phyloP scores from a whole-genome alignment of 30 jellyfish, hydroid and myxozoan genomes.

The Aurelia aurita region DNA sequence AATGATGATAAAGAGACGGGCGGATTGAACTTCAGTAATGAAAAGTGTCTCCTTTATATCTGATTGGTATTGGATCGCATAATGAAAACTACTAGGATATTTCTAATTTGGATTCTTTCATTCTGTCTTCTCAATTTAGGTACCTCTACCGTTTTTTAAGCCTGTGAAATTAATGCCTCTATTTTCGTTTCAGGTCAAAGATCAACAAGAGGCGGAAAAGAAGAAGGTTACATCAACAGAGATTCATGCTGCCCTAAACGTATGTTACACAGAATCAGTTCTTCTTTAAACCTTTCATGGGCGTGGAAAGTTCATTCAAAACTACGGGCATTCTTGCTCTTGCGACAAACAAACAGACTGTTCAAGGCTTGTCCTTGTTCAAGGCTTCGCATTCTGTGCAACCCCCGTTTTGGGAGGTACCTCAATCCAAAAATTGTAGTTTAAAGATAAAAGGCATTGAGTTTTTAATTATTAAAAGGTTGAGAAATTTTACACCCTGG shows the following conservation, averaged over 20 bases:
- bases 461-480: no score
- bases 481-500: no score
- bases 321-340: background rate
- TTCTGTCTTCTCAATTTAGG: no score
- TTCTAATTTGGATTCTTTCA: background rate
- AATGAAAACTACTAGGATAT: no score
- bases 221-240: constrained; percentile 98
- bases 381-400: no score
- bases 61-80: background rate
- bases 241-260: constrained; percentile 81
- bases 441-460: no score
- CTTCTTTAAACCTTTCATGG: background rate
- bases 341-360: background rate
- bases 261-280: background rate
- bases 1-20: constrained; percentile 70
- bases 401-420: no score
- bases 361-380: no score
- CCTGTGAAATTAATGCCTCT: no score
- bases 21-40: constrained; percentile 51
- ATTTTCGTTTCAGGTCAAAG: constrained; percentile 73
- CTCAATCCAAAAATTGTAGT: no score
- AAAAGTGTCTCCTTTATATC: constrained; percentile 54
- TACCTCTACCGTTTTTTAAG: no score
- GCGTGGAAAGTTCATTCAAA: background rate
- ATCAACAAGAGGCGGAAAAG: constrained; percentile 99